These are phyloP conservation scores for Cosmia trapezina DNA, from an alignment of 2,888 invertebrate species.

Conservation along the genomic window DNA sequence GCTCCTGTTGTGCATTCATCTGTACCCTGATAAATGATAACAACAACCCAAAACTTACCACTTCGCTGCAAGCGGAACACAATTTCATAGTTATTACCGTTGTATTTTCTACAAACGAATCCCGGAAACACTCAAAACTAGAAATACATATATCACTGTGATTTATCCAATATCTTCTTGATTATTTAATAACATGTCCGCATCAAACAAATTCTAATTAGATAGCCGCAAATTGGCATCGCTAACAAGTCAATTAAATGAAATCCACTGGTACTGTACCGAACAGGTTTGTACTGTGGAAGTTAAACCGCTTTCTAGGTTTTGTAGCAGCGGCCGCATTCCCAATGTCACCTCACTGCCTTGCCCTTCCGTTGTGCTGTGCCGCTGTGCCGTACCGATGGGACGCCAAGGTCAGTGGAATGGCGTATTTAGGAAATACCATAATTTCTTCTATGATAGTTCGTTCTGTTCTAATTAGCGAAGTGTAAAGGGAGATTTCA, in stretches of 20 bases:
- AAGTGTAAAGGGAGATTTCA: not conserved
- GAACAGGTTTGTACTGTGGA: conserved; percentile 52
- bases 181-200: conserved; percentile 42
- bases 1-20: conserved; percentile 31
- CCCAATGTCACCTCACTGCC: conserved; percentile 70
- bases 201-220: conserved; percentile 48
- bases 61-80: conserved; percentile 3
- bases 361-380: conserved; percentile 73
- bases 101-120: not conserved
- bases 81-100: not conserved
- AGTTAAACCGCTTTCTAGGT: conserved; percentile 68
- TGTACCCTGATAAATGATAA: conserved; percentile 38
- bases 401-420: conserved; percentile 64
- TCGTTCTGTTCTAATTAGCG: not conserved
- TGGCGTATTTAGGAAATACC: conserved; percentile 28
- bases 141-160: conserved; percentile 29
- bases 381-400: conserved; percentile 57
- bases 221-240: conserved; percentile 48
- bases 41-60: conserved; percentile 13
- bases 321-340: conserved; percentile 74
- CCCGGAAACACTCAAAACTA: conserved; percentile 13
- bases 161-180: conserved; percentile 42
- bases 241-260: conserved; percentile 51
- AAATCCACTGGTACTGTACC: conserved; percentile 45
- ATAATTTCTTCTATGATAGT: conserved; percentile 12